These are phyloP conservation scores for Mongoloraphidia duomilia DNA, from an alignment of 2,888 invertebrate species.

Conservation along the genomic window DNA sequence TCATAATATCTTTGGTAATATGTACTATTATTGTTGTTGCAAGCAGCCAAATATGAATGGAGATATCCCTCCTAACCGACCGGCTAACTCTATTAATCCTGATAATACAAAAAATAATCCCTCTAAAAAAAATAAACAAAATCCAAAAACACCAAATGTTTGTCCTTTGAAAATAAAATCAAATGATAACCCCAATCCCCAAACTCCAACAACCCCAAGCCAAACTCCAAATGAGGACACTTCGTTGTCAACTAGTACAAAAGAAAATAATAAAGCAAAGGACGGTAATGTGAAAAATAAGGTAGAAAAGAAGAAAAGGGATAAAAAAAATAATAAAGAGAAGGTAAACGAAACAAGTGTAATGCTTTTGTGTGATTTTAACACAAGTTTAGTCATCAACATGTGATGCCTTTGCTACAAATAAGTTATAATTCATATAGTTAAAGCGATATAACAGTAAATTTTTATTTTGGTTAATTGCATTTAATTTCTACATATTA, in stretches of 20 bases:
- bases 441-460: too few species aligned
- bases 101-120: constrained; percentile 1
- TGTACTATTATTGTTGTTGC: too few species aligned
- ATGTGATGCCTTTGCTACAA: too few species aligned
- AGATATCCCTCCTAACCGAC: neutral
- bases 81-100: neutral
- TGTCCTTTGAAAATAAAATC: constrained; percentile 14
- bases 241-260: constrained; percentile 5
- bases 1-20: too few species aligned
- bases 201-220: constrained; percentile 6
- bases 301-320: constrained; percentile 27
- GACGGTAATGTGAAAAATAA: constrained; percentile 18
- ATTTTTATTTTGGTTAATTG: constrained; percentile 1
- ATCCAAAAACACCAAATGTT: constrained; percentile 3
- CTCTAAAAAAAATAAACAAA: constrained; percentile 3
- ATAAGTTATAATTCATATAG: too few species aligned
- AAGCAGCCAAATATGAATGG: too few species aligned
- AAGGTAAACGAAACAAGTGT: constrained; percentile 17
- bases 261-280: neutral
- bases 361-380: neutral
- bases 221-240: constrained; percentile 5
- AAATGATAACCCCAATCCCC: constrained; percentile 6
- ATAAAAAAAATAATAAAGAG: constrained; percentile 26
- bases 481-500: constrained; percentile 5
- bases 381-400: too few species aligned